These are phyloP conservation scores for Caenorhabditis parvicauda DNA, from an alignment of 2,888 invertebrate species.

Conservation along the genomic window DNA sequence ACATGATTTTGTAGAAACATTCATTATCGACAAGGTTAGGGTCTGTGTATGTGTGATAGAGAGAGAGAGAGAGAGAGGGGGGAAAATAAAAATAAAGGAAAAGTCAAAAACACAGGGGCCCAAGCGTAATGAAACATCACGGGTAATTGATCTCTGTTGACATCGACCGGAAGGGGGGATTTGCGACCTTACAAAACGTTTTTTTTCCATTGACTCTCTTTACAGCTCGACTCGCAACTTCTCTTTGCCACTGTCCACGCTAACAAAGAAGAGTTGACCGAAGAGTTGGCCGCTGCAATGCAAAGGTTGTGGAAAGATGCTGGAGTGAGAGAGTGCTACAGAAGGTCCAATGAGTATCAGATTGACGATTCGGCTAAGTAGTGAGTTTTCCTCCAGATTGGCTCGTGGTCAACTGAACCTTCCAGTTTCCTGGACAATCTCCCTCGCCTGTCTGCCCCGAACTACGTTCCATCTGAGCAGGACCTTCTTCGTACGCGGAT, in stretches of 20 bases:
- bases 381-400: conserved; percentile 70
- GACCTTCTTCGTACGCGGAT: conserved; percentile 98
- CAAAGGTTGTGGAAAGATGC: conserved; percentile 94
- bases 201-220: too few relatives aligned
- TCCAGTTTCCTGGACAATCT: conserved; percentile 96
- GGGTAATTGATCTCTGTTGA: too few relatives aligned
- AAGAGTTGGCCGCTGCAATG: conserved; percentile 74
- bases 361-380: conserved; percentile 99
- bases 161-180: too few relatives aligned
- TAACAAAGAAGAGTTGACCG: conserved; percentile 61
- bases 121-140: background rate
- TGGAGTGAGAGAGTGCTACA: conserved; percentile 98
- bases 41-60: too few relatives aligned
- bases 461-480: conserved; percentile 98
- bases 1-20: too few relatives aligned
- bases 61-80: too few relatives aligned
- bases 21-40: too few relatives aligned
- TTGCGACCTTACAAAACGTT: too few relatives aligned
- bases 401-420: background rate
- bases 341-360: conserved; percentile 99
- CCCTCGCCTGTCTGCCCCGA: conserved; percentile 94
- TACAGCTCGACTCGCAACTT: conserved; percentile 60
- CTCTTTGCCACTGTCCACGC: conserved; percentile 63
- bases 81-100: too few relatives aligned
- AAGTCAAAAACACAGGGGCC: too few relatives aligned